Base-by-base conservation (phyloP, 2,113 vertebrate species). In the Lepisosteus osseus region DNA sequence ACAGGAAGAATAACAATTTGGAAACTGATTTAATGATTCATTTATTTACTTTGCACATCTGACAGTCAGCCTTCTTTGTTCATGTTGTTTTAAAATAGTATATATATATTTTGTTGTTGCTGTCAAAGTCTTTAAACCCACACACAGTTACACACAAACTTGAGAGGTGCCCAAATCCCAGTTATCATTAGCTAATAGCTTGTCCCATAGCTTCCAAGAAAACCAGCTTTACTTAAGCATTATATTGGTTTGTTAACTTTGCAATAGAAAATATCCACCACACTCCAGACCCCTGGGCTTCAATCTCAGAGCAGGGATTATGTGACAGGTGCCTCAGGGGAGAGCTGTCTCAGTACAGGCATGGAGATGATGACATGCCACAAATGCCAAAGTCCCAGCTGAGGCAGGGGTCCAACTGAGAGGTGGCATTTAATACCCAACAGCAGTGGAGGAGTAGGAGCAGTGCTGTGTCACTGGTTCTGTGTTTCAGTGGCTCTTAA, bases 341-440 rank as follows among this genome's bases (percentile, higher is more conserved):
- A 45, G 29, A 41, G 51, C 51, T 12, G 29, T 29, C 13, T n/a
- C 2, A 17, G 11, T 14, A 43, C 11, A 47, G 42, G 2, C 9
- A 14, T 12, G 56, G 3, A 14, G 56, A 59, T 6, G 14, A 44
- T 45, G 42, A 47, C 13, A 66, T 44, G 14, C 65, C 43, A 66
- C 42, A 45, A 66, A 66, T 66, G 65, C 40, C 65, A 44, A 15
- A 43, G 4, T 66, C 65, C 65, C 42, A 66, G 42, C 44, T 12
- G 6, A 45, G 45, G 4, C 12, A 5, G 3, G 42, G 15, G 42
- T 44, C 65, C 42, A 8, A 43, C 43, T 66, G 65, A 43, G 65
- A 66, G 9, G 44, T 66, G 65, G 65, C 65, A 66, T 66, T 66
- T 45, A n/a, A 8, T 4, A 59, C 11, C 7, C 3, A n/a, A 12